phyloP scores from a whole-genome alignment of 2,888 invertebrate genomes.

The Athrips mouffetella region DNA sequence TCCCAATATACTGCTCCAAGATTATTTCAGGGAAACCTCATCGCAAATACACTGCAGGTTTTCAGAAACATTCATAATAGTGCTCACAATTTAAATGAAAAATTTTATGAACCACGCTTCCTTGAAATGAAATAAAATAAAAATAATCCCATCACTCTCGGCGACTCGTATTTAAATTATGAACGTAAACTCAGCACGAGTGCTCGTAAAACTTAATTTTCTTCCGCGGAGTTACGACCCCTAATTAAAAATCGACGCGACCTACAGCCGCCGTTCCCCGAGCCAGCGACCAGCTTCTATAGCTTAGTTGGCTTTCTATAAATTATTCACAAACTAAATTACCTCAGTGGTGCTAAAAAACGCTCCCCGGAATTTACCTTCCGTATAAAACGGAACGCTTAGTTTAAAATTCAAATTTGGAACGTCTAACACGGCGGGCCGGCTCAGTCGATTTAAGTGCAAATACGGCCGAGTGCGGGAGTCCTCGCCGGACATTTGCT shows the following conservation, averaged over 20 bases:
- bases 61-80: background rate
- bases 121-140: constrained; percentile 1
- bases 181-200: constrained; percentile 11
- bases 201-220: constrained; percentile 17
- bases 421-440: constrained; percentile 56
- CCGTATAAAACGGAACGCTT: constrained; percentile 64
- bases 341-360: constrained; percentile 48
- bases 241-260: constrained; percentile 14
- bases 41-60: constrained; percentile 11
- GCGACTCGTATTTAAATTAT: constrained; percentile 11
- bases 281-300: constrained; percentile 4
- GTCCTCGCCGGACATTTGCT: constrained; percentile 45
- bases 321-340: constrained; percentile 52
- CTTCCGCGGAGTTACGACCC: constrained; percentile 13
- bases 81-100: background rate
- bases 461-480: constrained; percentile 50
- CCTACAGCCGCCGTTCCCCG: constrained; percentile 4
- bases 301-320: constrained; percentile 22
- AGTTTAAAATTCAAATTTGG: constrained; percentile 74
- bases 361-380: constrained; percentile 55
- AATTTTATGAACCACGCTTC: background rate
- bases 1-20: constrained; percentile 17
- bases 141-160: constrained; percentile 8
- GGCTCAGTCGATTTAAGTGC: constrained; percentile 46
- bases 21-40: constrained; percentile 24